Conservation (phyloP, 2,888 invertebrate species). For the Eupithecia subumbrata region DNA sequence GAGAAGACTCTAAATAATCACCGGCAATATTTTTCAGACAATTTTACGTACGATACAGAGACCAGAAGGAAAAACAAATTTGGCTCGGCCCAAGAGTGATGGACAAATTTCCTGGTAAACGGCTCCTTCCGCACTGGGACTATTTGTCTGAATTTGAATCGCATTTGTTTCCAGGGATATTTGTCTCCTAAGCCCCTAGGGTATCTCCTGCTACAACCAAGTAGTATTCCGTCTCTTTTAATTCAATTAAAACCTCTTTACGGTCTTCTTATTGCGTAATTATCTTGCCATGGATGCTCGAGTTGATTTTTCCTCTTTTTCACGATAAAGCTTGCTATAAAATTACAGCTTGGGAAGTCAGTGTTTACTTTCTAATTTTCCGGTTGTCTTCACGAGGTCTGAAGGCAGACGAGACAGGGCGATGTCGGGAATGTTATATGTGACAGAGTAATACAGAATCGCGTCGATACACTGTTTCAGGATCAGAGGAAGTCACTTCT, state of each 20-base stretch:
- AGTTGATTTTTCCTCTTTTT: slow-evolving; percentile 44
- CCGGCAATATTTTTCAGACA: slow-evolving; percentile 44
- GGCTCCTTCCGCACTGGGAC: slow-evolving; percentile 79
- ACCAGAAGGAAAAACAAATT: slow-evolving; percentile 74
- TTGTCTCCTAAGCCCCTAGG: slow-evolving; percentile 79
- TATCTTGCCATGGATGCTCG: slow-evolving; percentile 51
- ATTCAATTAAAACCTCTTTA: slow-evolving; percentile 74
- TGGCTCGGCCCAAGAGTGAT: slow-evolving; percentile 77
- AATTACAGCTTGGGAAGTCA: slow-evolving; percentile 59
- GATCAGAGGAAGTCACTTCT: slow-evolving; percentile 29
- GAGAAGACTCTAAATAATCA: slow-evolving; percentile 32
- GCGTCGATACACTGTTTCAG: slow-evolving; percentile 52
- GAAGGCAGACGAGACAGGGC: slow-evolving; percentile 62
- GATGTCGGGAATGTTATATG: slow-evolving; percentile 64
- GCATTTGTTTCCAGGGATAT: slow-evolving; percentile 81
- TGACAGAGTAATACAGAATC: slow-evolving; percentile 67
- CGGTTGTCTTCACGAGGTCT: slow-evolving; percentile 78
- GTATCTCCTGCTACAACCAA: slow-evolving; percentile 66
- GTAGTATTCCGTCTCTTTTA: slow-evolving; percentile 72
- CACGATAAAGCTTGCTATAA: slow-evolving; percentile 54
- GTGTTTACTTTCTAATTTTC: slow-evolving; percentile 82
- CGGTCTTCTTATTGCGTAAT: slow-evolving; percentile 59
- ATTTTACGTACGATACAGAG: slow-evolving; percentile 51
- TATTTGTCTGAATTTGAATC: slow-evolving; percentile 84
- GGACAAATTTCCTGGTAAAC: slow-evolving; percentile 82